Conservation (phyloP, 2,888 invertebrate species). For the Diloba caeruleocephala region DNA sequence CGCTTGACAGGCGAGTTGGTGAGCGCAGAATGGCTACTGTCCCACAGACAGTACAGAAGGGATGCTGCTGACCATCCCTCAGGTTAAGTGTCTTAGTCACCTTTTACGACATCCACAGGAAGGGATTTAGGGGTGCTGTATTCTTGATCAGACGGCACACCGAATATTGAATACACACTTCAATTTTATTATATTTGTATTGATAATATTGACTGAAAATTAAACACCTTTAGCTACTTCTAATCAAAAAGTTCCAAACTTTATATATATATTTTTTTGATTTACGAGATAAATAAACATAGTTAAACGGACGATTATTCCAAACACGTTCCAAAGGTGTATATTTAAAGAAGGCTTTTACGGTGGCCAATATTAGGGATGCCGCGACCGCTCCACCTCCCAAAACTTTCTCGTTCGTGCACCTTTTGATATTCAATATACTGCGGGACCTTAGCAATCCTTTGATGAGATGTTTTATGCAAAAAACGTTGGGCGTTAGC, state of each 20-base stretch:
- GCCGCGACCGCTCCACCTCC: conserved; percentile 75
- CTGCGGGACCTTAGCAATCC: conserved; percentile 86
- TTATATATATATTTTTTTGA: conserved; percentile 58
- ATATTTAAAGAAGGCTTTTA: conserved; percentile 87
- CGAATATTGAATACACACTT: no score
- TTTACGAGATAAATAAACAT: conserved; percentile 58
- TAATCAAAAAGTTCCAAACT: conserved; percentile 37
- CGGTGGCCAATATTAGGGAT: conserved; percentile 82
- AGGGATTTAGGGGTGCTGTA: no score
- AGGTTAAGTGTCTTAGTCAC: no score
- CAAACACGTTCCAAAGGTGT: conserved; percentile 84
- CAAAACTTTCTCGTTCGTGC: conserved; percentile 82
- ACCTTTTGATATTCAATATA: conserved; percentile 90
- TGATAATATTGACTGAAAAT: conserved; percentile 9
- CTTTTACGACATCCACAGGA: no score
- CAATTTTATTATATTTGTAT: no score
- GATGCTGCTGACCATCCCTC: no score
- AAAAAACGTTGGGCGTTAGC: conserved; percentile 88
- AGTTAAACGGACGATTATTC: conserved; percentile 76
- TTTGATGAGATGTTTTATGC: conserved; percentile 90
- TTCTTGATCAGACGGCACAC: no score
- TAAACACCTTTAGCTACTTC: conserved; percentile 1
- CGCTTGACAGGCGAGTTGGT: no score
- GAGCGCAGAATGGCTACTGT: no score
- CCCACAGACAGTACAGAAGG: no score